These are phyloP conservation scores for Porites divaricata DNA, from an alignment of 92 coral and sea anemone species.

Conservation along the genomic window DNA sequence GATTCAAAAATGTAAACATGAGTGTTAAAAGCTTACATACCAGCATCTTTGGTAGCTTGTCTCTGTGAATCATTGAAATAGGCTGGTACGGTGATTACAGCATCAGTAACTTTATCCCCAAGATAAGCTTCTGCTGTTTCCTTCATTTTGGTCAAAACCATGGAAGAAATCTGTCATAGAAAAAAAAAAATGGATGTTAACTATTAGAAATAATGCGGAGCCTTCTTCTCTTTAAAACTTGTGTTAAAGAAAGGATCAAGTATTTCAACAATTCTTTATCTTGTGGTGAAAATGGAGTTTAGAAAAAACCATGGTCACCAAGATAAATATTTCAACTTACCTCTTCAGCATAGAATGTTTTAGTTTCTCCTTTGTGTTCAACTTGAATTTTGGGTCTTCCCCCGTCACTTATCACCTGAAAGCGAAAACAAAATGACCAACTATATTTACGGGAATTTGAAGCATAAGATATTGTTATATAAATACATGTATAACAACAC, in stretches of 20 bases:
- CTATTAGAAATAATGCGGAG: background rate
- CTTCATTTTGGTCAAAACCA: slow-evolving; percentile 80
- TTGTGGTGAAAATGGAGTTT: no score
- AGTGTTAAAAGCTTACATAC: slow-evolving; percentile 36
- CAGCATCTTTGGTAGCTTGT: slow-evolving; percentile 84
- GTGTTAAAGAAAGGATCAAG: no score
- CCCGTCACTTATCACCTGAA: slow-evolving; percentile 44
- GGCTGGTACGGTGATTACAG: slow-evolving; percentile 73
- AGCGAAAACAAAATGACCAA: slow-evolving; percentile 26
- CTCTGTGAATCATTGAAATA: slow-evolving; percentile 83
- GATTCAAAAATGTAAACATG: background rate
- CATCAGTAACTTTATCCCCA: slow-evolving; percentile 56
- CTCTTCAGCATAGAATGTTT: slow-evolving; percentile 65
- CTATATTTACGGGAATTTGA: background rate
- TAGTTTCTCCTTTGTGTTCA: slow-evolving; percentile 54
- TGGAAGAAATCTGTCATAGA: slow-evolving; percentile 60
- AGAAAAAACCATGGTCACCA: background rate
- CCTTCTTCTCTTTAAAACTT: no score
- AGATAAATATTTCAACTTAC: slow-evolving; percentile 1
- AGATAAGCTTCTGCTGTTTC: slow-evolving; percentile 77
- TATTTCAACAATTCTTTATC: no score
- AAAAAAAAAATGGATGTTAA: background rate
- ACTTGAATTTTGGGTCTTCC: slow-evolving; percentile 66
- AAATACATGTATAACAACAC: no score
- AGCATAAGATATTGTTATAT: slow-evolving; percentile 4